These are phyloP conservation scores for Teleogryllus occipitalis DNA, from an alignment of 1,140 invertebrate genomes.

Conservation along the genomic window DNA sequence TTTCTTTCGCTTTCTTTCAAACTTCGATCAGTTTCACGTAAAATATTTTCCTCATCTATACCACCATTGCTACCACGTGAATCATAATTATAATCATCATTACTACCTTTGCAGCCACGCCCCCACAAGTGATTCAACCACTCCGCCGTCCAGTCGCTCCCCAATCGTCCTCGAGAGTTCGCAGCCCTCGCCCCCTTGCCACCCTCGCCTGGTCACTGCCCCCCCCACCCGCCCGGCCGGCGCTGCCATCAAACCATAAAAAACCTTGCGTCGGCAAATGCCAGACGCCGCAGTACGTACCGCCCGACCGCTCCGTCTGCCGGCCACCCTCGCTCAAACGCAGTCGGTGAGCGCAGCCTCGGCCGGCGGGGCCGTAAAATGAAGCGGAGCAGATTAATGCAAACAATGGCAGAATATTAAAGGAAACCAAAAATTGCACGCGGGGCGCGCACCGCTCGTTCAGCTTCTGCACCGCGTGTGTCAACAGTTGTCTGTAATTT, in stretches of 20 bases:
- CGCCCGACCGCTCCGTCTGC: neutral
- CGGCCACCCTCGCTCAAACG: neutral
- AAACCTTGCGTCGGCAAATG: neutral
- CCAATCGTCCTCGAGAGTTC: too few relatives aligned
- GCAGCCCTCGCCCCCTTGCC: too few relatives aligned
- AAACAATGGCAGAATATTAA: constrained; percentile 1
- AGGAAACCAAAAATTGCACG: neutral
- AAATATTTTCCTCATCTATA: too few relatives aligned
- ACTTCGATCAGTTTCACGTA: too few relatives aligned
- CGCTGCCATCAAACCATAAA: neutral
- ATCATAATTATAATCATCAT: too few relatives aligned
- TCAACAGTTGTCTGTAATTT: constrained; percentile 1
- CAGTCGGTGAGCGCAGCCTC: neutral
- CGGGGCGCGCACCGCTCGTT: neutral
- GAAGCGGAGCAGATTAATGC: neutral
- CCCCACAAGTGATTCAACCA: too few relatives aligned
- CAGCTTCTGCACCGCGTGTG: neutral
- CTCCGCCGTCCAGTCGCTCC: too few relatives aligned
- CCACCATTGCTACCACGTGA: too few relatives aligned
- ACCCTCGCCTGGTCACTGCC: too few relatives aligned
- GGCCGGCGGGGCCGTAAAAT: neutral
- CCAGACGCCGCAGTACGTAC: neutral
- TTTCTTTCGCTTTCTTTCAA: too few relatives aligned
- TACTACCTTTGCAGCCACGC: too few relatives aligned
- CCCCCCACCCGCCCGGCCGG: too few relatives aligned